Percentiles rank a stretch among this genome's conserved stretches.
phyloP scores from a whole-genome alignment of 2,113 vertebrate species.

The Anguilla rostrata region DNA sequence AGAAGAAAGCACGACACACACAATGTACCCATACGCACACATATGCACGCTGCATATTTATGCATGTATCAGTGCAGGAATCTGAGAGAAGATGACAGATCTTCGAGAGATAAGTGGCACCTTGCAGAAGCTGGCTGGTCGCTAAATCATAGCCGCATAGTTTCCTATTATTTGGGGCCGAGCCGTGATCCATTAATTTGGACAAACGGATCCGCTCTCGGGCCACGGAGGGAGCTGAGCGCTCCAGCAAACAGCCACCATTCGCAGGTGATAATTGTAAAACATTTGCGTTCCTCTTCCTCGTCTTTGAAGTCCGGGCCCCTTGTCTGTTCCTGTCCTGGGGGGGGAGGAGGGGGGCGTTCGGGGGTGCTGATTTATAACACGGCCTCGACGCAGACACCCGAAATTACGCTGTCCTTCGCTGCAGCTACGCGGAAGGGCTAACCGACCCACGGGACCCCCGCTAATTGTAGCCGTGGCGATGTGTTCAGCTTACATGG shows the following conservation, averaged over 20 bases:
- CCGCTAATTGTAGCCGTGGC: slow-evolving; percentile 45
- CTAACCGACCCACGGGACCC: slow-evolving; percentile 27
- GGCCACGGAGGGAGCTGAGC: slow-evolving; percentile 1
- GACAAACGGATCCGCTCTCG: slow-evolving; percentile 34
- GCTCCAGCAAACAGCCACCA: slow-evolving; percentile 42
- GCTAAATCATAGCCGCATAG: slow-evolving; percentile 33
- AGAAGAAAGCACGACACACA: neutral
- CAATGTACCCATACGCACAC: no score
- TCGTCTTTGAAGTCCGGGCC: slow-evolving; percentile 50
- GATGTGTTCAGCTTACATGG: slow-evolving; percentile 38
- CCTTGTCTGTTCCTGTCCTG: slow-evolving; percentile 45
- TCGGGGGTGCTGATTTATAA: slow-evolving; percentile 38
- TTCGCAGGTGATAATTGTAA: slow-evolving; percentile 57
- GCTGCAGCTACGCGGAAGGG: slow-evolving; percentile 10
- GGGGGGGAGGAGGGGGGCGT: neutral
- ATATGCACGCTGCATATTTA: neutral
- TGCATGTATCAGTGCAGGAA: slow-evolving; percentile 9
- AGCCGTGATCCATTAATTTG: slow-evolving; percentile 38
- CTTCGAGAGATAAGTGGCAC: slow-evolving; percentile 29
- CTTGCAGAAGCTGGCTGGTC: slow-evolving; percentile 14
- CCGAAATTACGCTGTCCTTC: slow-evolving; percentile 38
- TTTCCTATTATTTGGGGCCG: slow-evolving; percentile 30
- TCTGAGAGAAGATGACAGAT: slow-evolving; percentile 31
- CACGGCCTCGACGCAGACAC: slow-evolving; percentile 25
- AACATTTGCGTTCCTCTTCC: slow-evolving; percentile 46